A percentile compares a stretch with the other conserved stretches of the same genome.
Evolutionary conservation across 2,113 vertebrate genomes (phyloP).

Genomic region (Phylloscopus whistleri): DNA sequence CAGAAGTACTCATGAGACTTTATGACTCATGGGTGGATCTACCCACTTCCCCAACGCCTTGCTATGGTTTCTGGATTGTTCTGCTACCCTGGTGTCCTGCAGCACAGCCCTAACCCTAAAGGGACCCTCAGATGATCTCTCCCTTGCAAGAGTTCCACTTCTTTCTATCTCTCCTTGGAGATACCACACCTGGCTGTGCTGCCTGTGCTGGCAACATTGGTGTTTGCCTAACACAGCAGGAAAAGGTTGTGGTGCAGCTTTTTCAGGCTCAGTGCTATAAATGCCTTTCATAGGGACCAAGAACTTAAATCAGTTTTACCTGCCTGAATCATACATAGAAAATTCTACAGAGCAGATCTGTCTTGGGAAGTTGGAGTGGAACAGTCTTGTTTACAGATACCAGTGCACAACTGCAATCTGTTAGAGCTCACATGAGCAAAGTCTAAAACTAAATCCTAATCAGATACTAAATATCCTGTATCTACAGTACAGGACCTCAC

Average conservation of each 20-base stretch:
- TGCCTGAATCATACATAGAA: neutral
- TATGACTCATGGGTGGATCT: neutral
- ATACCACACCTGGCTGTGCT: fast-evolving
- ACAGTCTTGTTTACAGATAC: neutral
- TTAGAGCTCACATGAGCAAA: neutral
- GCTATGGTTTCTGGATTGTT: neutral
- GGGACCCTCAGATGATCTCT: neutral
- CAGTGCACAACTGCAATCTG: neutral
- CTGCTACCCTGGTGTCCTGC: neutral
- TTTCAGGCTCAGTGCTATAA: neutral
- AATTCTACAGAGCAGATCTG: neutral
- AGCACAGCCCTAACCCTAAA: neutral
- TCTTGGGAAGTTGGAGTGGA: neutral
- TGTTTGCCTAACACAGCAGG: neutral
- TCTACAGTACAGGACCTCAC: conserved; percentile 59
- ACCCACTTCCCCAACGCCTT: neutral
- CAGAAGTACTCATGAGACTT: neutral
- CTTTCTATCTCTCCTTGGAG: neutral
- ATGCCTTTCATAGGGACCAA: neutral
- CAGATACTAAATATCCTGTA: neutral
- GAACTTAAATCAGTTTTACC: neutral
- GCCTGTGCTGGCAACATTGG: neutral
- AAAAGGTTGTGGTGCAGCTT: neutral
- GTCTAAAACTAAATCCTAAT: neutral
- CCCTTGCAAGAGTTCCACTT: neutral